These are phyloP conservation scores for Cantharis lateralis DNA, from an alignment of 2,888 invertebrate species.

Conservation along the genomic window DNA sequence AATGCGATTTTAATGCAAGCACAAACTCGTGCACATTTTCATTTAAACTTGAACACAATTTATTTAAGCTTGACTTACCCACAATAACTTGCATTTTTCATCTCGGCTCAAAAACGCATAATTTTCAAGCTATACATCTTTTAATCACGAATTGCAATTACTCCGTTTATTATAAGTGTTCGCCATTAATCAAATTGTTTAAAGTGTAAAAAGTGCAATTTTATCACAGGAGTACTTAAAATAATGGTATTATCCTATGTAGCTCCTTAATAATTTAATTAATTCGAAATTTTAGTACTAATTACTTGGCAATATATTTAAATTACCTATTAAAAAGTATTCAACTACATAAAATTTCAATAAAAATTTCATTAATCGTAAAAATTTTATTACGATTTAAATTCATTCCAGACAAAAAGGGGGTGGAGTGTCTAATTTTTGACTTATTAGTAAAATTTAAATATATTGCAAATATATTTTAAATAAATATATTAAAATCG, in stretches of 20 bases:
- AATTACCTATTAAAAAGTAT: background rate
- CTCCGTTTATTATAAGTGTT: background rate
- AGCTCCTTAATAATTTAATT: background rate
- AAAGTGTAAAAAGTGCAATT: background rate
- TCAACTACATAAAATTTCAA: too few species aligned
- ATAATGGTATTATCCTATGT: too few species aligned
- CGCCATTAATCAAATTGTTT: background rate
- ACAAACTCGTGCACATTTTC: slow-evolving; percentile 4
- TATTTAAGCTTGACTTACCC: background rate
- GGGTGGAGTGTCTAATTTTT: too few species aligned
- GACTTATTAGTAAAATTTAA: too few species aligned
- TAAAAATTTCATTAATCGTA: too few species aligned
- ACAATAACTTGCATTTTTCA: background rate
- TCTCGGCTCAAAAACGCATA: background rate
- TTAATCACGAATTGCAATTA: background rate
- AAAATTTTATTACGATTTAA: too few species aligned
- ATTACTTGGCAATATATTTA: too few species aligned
- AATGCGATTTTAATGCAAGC: slow-evolving; percentile 15
- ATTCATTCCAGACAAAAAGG: too few species aligned
- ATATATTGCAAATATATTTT: too few species aligned
- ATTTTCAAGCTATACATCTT: background rate
- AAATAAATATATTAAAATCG: too few species aligned
- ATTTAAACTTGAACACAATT: background rate
- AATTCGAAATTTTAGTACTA: background rate
- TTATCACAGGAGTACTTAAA: too few species aligned